phyloP scores from a whole-genome alignment of 2,113 vertebrate species.

The Stegostoma tigrinum region DNA sequence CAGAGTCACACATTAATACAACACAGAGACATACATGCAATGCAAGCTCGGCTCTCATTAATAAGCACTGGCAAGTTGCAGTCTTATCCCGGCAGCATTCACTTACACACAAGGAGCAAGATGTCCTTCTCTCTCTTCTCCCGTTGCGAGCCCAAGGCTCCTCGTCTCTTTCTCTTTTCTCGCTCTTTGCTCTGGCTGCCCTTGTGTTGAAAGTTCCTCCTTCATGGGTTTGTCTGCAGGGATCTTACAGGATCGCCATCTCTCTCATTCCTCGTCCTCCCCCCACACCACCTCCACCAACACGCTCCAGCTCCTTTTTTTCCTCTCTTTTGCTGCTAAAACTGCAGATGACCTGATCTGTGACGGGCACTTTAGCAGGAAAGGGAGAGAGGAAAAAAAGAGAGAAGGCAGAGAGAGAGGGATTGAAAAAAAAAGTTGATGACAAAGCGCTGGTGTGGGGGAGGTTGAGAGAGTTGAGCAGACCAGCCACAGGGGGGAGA shows the following conservation, averaged over 20 bases:
- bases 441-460: conserved; percentile 62
- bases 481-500: conserved; percentile 54
- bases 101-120: conserved; percentile 29
- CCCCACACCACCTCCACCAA: neutral
- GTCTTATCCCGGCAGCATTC: conserved; percentile 24
- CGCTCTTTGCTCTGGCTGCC: neutral
- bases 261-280: neutral
- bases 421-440: conserved; percentile 44
- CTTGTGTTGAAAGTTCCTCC: conserved; percentile 24
- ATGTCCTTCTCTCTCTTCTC: conserved; percentile 40
- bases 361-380: conserved; percentile 59
- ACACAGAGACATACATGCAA: neutral
- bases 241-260: neutral
- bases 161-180: neutral
- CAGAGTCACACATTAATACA: neutral
- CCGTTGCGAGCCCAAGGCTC: conserved; percentile 1
- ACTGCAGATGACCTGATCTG: conserved; percentile 13
- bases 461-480: conserved; percentile 48
- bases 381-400: conserved; percentile 59
- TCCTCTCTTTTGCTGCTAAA: neutral
- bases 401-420: conserved; percentile 43
- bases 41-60: neutral
- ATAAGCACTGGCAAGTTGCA: neutral
- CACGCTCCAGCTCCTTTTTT: neutral
- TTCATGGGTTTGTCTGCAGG: neutral